Base-by-base conservation (phyloP, 2,797 vertebrate species). In the Girardinus metallicus region DNA sequence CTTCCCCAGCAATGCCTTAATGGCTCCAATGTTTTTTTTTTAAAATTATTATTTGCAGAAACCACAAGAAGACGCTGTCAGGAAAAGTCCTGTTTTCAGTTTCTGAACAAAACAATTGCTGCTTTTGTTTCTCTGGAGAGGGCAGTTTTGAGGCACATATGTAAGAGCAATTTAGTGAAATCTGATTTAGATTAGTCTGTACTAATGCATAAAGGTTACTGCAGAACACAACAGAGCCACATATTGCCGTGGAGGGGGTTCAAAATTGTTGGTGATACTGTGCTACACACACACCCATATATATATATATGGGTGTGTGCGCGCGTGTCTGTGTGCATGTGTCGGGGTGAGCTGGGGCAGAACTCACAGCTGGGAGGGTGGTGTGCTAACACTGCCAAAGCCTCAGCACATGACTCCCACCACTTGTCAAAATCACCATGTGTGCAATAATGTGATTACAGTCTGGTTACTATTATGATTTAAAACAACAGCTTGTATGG, bases 381-480 rank as follows among this genome's bases (percentile, higher is more conserved):
- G 92, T 96, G 97, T 89, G 89, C 92, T 89, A 94, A 95, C 94
- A 70, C 95, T 96, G 97, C 97, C 97, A 97, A 98, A 98, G 97
- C 96, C 96, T 97, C 97, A 96, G 97, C 97, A 97, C 97, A 97
- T 98, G 97, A 97, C 96, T 96, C 97, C 95, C 94, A 94, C 95
- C 94, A 94, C 94, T 95, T 97, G 96, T 96, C 97, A 93, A 97
- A 97, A 97, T 97, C 97, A 97, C 97, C 97, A 97, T 97, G 96
- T 97, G 97, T 96, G 96, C 97, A 97, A 97, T 97, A 98, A 97
- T 97, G 97, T 97, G 97, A 97, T 98, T 97, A 97, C 96, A 97
- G 97, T 96, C 97, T 97, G 97, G 97, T 97, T 97, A 97, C 96
- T 98, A 97, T 98, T 97, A 98, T 97, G 97, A 98, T 97, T 98